A percentile compares a stretch with the other conserved stretches of the same genome.
Evolutionary conservation across 2,113 vertebrate genomes (phyloP).

Genomic region (Salvelinus alpinus): DNA sequence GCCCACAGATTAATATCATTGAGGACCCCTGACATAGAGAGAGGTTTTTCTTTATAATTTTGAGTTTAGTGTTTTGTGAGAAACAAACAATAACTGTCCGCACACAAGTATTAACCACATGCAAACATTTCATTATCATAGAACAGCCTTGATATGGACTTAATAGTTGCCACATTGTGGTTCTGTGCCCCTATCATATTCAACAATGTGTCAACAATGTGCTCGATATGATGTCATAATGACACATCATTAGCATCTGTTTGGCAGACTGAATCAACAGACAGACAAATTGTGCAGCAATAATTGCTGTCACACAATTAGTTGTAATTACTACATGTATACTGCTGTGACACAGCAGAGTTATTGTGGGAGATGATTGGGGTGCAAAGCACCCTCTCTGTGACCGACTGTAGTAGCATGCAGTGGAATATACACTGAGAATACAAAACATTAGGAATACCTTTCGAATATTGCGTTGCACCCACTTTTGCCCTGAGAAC

Average conservation of each 20-base stretch:
- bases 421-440: not conserved
- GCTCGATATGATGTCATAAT: slow-evolving; percentile 47
- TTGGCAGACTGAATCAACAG: slow-evolving; percentile 51
- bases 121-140: too few species aligned
- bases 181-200: not conserved
- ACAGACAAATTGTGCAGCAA: slow-evolving; percentile 37
- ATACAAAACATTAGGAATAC: not conserved
- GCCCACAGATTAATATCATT: too few species aligned
- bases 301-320: slow-evolving; percentile 62
- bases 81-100: too few species aligned
- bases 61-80: too few species aligned
- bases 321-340: slow-evolving; percentile 43
- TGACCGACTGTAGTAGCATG: not conserved
- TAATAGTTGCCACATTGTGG: too few species aligned
- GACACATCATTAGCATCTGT: slow-evolving; percentile 46
- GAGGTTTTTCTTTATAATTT: too few species aligned
- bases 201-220: slow-evolving; percentile 42
- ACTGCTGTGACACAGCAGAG: slow-evolving; percentile 22
- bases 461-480: not conserved
- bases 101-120: too few species aligned
- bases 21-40: too few species aligned
- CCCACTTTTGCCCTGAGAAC: not conserved
- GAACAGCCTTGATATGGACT: too few species aligned
- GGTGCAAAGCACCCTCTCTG: not conserved
- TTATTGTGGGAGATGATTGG: not conserved